Evolutionary conservation across 2,797 vertebrate species (phyloP).

Genomic region (Myotis daubentonii): DNA sequence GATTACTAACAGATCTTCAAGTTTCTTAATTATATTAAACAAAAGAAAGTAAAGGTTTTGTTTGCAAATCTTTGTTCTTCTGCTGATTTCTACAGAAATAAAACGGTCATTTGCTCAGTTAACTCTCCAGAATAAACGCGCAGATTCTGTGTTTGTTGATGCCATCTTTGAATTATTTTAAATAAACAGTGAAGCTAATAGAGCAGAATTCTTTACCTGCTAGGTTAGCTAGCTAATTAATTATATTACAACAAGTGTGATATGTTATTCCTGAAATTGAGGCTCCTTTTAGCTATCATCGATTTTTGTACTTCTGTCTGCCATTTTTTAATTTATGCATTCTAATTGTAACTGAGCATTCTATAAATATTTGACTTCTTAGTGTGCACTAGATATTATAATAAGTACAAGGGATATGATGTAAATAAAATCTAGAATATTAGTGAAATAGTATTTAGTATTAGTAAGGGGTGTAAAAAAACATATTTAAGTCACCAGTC

Average conservation of each 20-base stretch:
- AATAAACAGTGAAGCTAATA: not conserved
- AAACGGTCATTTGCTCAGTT: not conserved
- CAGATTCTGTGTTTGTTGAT: not conserved
- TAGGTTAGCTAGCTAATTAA: not conserved
- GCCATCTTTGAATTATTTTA: not conserved
- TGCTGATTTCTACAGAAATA: not conserved
- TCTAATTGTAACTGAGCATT: not conserved
- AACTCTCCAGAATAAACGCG: not conserved
- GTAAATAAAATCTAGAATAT: not conserved
- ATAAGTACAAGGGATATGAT: not conserved
- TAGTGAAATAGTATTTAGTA: not conserved
- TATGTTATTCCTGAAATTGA: not conserved
- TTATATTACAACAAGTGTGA: not conserved
- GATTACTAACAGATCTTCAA: not conserved
- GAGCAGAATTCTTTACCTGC: not conserved
- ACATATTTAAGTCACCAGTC: not conserved
- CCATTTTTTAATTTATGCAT: not conserved
- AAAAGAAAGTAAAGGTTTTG: not conserved
- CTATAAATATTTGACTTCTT: conserved; percentile 1
- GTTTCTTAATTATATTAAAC: not conserved
- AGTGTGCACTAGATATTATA: not conserved
- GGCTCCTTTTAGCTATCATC: not conserved
- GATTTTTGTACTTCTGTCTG: not conserved
- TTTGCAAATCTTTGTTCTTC: conserved; percentile 6
- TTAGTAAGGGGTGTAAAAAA: not conserved